phyloP scores from a whole-genome alignment of 2,888 invertebrate genomes.

The Andrena bicolor region DNA sequence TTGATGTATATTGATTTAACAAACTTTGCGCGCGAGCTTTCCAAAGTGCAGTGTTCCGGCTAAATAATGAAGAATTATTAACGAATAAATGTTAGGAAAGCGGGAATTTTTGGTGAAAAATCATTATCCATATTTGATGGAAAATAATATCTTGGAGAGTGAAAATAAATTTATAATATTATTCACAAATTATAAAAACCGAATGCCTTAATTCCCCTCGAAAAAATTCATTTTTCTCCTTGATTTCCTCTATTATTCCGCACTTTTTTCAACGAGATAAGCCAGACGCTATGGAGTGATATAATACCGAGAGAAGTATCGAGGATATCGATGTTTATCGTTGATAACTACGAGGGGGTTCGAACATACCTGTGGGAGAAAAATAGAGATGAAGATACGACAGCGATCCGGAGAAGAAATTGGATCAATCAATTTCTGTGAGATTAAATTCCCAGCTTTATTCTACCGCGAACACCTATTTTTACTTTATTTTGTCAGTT shows the following conservation, averaged over 20 bases:
- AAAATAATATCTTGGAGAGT: too few species aligned
- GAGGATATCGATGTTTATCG: slow-evolving; percentile 14
- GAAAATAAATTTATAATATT: not conserved
- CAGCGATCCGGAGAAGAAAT: slow-evolving; percentile 17
- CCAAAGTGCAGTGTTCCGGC: not conserved
- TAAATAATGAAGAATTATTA: too few species aligned
- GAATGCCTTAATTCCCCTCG: not conserved
- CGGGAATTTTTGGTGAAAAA: too few species aligned
- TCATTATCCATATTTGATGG: too few species aligned
- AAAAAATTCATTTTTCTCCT: not conserved
- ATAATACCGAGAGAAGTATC: slow-evolving; percentile 3
- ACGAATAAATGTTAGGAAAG: too few species aligned
- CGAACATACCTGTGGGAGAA: slow-evolving; percentile 3
- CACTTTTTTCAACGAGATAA: not conserved
- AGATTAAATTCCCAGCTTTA: slow-evolving; percentile 19
- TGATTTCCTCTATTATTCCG: not conserved
- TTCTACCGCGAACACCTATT: not conserved
- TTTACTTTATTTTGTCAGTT: not conserved
- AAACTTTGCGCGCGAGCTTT: not conserved
- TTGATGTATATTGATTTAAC: not conserved
- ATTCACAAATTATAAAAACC: not conserved
- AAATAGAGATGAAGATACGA: slow-evolving; percentile 18
- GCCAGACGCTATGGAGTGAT: not conserved
- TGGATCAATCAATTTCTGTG: slow-evolving; percentile 21
- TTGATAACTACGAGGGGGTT: slow-evolving; percentile 5